Base-by-base conservation (phyloP, 1,140 invertebrate species). In the Brachionus plicatilis region DNA sequence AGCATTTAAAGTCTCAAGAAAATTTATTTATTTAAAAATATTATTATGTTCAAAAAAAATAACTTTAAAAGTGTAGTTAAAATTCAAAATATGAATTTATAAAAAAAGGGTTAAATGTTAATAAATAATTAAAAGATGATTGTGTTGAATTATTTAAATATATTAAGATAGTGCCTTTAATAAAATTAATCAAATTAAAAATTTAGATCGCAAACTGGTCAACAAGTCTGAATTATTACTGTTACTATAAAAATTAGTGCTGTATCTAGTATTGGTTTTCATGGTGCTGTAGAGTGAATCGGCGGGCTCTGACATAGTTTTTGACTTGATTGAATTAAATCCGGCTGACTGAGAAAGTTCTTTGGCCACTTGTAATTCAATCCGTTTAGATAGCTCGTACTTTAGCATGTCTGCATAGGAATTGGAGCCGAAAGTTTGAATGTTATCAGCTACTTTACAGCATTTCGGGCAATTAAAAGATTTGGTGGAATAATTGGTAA, bases 141-240 rank as follows among this genome's bases (percentile, higher is more conserved):
- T 53, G 12, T 53, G 17, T 53, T 4, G 47, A 60, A 60, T 24
- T 20, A 60, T 20, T 60, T 20, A 20, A 60, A 60, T 60, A 20
- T 60, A 60, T 60, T 27, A 47, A 47, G 12, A 53, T 14, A 14
- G 20, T 60, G 8, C 8, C 3, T 56, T 24, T 0, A 56, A 56
- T 17, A 24, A 17, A 17, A 56, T 17, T 9, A 60, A 60, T 72
- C n/a, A 72, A 65, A 82, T 60, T 8, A 82, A 29, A 82, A 82
- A 82, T 37, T 68, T 82, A 29, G 79, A 41, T 65, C 79, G 33
- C 29, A 82, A 14, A 24, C 79, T 82, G 17, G 37, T 60, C 33
- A 82, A 24, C 43, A 82, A 82, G 65, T 82, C 79, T 20, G 72
- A 47, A 82, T 82, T 68, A 24, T 82, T 82, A 68, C 41, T 76